Percentiles rank a stretch among this genome's conserved stretches.
phyloP scores from a whole-genome alignment of 1,140 invertebrate species.

The Drosophila ananassae region DNA sequence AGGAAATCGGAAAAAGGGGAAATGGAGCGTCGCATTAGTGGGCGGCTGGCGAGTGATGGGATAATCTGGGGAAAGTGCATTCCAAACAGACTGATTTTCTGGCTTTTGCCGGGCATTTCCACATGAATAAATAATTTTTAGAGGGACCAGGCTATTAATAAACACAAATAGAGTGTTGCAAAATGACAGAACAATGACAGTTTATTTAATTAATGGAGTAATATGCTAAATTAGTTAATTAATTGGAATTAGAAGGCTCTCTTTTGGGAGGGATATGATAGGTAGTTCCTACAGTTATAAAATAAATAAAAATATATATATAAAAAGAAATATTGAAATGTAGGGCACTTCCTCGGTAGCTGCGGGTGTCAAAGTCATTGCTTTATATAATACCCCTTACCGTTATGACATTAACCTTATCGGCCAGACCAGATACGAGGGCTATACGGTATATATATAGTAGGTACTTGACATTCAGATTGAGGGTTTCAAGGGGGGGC shows the following conservation, averaged over 20 bases:
- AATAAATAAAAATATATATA: too few species aligned
- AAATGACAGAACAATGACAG: too few species aligned
- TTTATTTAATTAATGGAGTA: too few species aligned
- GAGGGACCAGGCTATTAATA: too few species aligned
- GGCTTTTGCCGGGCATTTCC: too few species aligned
- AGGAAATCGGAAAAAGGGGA: constrained; percentile 49
- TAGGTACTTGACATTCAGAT: constrained; percentile 78
- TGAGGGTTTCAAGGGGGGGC: constrained; percentile 13
- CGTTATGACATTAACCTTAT: constrained; percentile 77
- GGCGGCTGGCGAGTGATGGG: not conserved
- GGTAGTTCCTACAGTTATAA: too few species aligned
- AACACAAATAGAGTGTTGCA: too few species aligned
- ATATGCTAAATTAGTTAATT: not conserved
- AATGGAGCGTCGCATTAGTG: constrained; percentile 34
- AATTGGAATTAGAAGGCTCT: too few species aligned
- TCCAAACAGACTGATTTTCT: not conserved
- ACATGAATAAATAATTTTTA: too few species aligned
- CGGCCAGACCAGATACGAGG: constrained; percentile 22
- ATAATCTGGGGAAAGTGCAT: constrained; percentile 10
- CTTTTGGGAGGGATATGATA: too few species aligned
- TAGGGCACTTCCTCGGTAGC: constrained; percentile 17
- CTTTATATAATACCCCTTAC: constrained; percentile 56
- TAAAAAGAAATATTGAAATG: too few species aligned
- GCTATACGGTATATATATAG: not conserved
- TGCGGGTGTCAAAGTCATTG: constrained; percentile 75